Conservation (phyloP, 2,888 invertebrate genomes). For the Polydrusus pterygomalis region DNA sequence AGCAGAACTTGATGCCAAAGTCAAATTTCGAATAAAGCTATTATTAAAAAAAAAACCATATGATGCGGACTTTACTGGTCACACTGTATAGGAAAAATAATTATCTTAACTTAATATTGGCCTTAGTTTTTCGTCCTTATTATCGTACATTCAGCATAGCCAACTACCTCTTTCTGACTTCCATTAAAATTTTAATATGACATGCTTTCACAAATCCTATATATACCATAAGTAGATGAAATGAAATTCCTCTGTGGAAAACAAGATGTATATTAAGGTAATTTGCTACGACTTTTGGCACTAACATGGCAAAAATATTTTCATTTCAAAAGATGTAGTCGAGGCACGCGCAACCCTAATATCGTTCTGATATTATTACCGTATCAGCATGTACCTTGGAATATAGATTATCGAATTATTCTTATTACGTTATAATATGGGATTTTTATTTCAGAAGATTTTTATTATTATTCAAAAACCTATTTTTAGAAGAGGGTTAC, state of each 20-base stretch:
- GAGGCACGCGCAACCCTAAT: conserved; percentile 54
- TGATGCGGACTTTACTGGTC: no score
- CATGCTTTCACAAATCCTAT: conserved; percentile 42
- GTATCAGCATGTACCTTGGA: conserved; percentile 68
- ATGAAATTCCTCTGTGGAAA: conserved; percentile 49
- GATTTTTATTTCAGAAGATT: conserved; percentile 45
- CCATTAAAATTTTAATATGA: conserved; percentile 25
- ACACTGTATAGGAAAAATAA: no score
- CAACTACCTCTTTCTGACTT: not conserved
- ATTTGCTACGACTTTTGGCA: conserved; percentile 47
- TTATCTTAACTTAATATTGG: no score
- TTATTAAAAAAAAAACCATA: no score
- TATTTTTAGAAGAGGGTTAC: not conserved
- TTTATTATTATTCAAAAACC: conserved; percentile 23
- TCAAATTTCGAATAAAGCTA: no score
- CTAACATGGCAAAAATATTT: conserved; percentile 51
- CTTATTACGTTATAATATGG: conserved; percentile 52
- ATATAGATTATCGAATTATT: conserved; percentile 70
- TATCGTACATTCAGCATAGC: not conserved
- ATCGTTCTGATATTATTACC: conserved; percentile 67
- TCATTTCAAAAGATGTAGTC: conserved; percentile 51
- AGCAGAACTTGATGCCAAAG: no score
- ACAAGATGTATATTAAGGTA: conserved; percentile 50
- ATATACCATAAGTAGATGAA: conserved; percentile 38
- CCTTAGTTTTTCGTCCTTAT: not conserved